Conservation (phyloP, 2,888 invertebrate species). For the Lissocephala sabroskyi region DNA sequence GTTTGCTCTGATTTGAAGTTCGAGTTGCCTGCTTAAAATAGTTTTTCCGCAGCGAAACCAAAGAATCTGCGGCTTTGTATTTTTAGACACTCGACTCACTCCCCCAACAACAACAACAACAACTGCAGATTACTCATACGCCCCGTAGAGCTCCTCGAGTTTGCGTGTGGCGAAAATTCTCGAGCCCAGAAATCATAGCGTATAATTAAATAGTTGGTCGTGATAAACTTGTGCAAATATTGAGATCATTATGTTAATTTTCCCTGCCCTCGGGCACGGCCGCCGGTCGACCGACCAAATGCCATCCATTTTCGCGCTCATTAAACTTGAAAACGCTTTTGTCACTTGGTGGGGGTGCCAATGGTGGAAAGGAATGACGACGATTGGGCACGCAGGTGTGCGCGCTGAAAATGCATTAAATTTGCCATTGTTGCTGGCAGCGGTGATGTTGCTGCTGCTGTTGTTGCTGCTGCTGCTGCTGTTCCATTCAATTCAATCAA, state of each 20-base stretch:
- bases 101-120: no score
- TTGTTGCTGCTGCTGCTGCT: slow-evolving; percentile 16
- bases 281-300: neutral
- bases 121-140: no score
- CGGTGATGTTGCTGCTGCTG: slow-evolving; percentile 12
- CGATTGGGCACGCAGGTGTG: slow-evolving; percentile 57
- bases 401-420: slow-evolving; percentile 54
- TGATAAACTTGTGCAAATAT: slow-evolving; percentile 61
- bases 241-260: slow-evolving; percentile 63
- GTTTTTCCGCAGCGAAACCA: no score
- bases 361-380: no score
- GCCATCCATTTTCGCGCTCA: slow-evolving; percentile 25
- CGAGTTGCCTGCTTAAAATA: no score
- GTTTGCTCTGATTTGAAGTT: no score
- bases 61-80: no score
- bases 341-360: no score
- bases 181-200: no score
- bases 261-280: slow-evolving; percentile 29
- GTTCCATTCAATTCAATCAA: slow-evolving; percentile 57
- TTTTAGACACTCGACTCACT: no score
- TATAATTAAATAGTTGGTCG: slow-evolving; percentile 53
- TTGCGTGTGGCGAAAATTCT: no score
- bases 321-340: slow-evolving; percentile 53
- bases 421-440: slow-evolving; percentile 11
- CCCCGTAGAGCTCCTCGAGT: no score